Evolutionary conservation across 2,797 vertebrate species (phyloP).

Genomic region (Eulemur mongoz): DNA sequence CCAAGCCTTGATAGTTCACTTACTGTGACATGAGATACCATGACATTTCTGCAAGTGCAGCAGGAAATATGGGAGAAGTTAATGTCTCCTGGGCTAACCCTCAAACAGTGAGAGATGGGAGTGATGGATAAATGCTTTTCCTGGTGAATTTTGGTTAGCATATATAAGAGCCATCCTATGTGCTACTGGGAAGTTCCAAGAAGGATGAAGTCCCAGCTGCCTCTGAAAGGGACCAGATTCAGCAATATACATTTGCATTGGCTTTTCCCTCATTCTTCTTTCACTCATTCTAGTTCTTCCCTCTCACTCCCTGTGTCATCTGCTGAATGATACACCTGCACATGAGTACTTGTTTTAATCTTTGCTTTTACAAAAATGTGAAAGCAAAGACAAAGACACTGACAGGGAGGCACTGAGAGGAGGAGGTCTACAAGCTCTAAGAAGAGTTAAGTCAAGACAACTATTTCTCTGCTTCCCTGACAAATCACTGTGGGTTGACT

Average conservation of each 20-base stretch:
- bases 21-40: not conserved
- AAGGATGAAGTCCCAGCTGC: not conserved
- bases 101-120: not conserved
- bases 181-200: not conserved
- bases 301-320: not conserved
- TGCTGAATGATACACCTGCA: not conserved
- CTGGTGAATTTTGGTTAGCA: not conserved
- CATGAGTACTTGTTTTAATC: not conserved
- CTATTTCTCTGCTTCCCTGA: not conserved
- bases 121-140: not conserved
- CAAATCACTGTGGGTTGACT: not conserved
- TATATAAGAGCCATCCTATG: not conserved
- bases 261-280: not conserved
- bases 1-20: not conserved
- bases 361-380: not conserved
- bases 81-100: not conserved
- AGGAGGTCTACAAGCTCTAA: not conserved
- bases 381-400: not conserved
- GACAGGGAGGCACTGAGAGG: not conserved
- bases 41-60: not conserved
- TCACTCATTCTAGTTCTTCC: not conserved
- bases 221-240: not conserved
- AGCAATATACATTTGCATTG: not conserved
- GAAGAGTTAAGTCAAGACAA: not conserved
- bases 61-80: not conserved